Conservation (phyloP, 2,113 vertebrate species). For the Tragelaphus scriptus region DNA sequence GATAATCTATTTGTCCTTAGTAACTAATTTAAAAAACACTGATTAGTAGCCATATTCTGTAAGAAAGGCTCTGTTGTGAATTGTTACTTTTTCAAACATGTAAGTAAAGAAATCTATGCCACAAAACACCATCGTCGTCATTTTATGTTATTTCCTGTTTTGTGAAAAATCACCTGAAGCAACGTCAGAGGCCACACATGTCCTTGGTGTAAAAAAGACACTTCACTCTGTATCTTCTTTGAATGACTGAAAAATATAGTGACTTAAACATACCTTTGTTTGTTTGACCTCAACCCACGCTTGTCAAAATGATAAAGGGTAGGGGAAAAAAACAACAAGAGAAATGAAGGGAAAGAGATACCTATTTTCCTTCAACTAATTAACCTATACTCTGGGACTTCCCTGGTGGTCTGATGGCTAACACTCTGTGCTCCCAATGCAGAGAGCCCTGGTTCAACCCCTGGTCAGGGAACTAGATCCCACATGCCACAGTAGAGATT, state of each 20-base stretch:
- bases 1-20: neutral
- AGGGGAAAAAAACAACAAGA: neutral
- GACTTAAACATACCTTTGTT: neutral
- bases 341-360: neutral
- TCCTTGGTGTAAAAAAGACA: neutral
- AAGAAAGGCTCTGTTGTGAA: neutral
- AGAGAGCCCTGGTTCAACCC: neutral
- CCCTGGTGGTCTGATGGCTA: neutral
- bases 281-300: neutral
- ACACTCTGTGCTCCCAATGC: neutral
- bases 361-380: neutral
- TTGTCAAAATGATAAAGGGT: neutral
- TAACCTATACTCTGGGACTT: neutral
- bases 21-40: neutral
- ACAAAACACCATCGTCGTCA: neutral
- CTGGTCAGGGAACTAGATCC: neutral
- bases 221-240: neutral
- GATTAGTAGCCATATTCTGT: neutral
- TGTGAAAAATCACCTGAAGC: neutral
- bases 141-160: neutral
- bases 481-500: neutral
- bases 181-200: neutral
- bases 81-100: neutral
- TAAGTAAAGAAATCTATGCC: neutral
- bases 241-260: slow-evolving; percentile 9